Conservation (phyloP, 2,888 invertebrate species). For the Nemurella pictetii region DNA sequence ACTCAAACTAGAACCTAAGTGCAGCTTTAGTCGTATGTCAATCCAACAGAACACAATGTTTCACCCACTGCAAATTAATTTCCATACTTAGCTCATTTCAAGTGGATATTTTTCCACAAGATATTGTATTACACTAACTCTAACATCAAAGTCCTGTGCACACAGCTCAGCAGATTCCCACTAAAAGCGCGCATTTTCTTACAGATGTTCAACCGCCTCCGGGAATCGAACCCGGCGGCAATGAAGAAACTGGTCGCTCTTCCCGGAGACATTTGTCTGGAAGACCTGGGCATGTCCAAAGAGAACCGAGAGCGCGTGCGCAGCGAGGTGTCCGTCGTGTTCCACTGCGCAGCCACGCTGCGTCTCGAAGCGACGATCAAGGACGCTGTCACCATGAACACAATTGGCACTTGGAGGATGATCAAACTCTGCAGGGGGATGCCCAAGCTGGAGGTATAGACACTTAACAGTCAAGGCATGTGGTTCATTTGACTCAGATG, state of each 20-base stretch:
- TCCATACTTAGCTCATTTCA: too few species aligned
- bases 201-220: slow-evolving; percentile 39
- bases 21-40: too few species aligned
- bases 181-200: too few species aligned
- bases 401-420: slow-evolving; percentile 60
- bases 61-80: too few species aligned
- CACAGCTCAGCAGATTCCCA: background rate
- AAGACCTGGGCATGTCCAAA: slow-evolving; percentile 62
- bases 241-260: slow-evolving; percentile 67
- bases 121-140: too few species aligned
- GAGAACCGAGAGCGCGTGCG: slow-evolving; percentile 62
- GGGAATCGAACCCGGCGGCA: slow-evolving; percentile 54
- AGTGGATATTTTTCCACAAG: too few species aligned
- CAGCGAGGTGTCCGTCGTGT: slow-evolving; percentile 69
- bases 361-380: slow-evolving; percentile 70
- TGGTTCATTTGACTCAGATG: too few species aligned
- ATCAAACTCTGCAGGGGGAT: slow-evolving; percentile 70
- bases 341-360: slow-evolving; percentile 87
- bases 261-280: slow-evolving; percentile 65
- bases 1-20: too few species aligned
- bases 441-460: slow-evolving; percentile 70
- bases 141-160: too few species aligned
- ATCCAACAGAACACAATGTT: too few species aligned
- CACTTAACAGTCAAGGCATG: too few species aligned
- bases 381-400: slow-evolving; percentile 66